Conservation (phyloP, 2,113 vertebrate species). For the Siphamia tubifer region DNA sequence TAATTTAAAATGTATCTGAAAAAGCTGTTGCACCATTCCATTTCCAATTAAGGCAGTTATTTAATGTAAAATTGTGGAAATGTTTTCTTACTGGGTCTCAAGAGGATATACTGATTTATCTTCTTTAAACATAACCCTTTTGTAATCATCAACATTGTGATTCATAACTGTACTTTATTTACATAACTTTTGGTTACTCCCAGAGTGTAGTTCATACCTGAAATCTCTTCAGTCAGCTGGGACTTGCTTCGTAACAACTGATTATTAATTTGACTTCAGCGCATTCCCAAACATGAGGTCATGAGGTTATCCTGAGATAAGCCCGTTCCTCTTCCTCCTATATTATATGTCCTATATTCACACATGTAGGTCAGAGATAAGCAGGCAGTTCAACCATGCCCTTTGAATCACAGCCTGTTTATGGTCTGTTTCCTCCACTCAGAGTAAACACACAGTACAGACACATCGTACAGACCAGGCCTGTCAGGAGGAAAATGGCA, state of each 20-base stretch:
- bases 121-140: too few species aligned
- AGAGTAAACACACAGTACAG: slow-evolving; percentile 38
- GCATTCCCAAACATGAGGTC: slow-evolving; percentile 22
- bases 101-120: too few species aligned
- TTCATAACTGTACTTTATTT: too few species aligned
- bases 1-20: too few species aligned
- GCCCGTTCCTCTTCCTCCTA: slow-evolving; percentile 3
- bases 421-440: slow-evolving; percentile 42
- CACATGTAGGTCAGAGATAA: slow-evolving; percentile 53
- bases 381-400: slow-evolving; percentile 24
- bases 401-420: slow-evolving; percentile 53
- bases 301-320: slow-evolving; percentile 21
- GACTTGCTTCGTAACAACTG: too few species aligned
- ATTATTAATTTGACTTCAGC: background rate
- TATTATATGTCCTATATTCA: slow-evolving; percentile 29
- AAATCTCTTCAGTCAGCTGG: background rate
- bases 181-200: too few species aligned
- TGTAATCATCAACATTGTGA: too few species aligned
- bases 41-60: too few species aligned
- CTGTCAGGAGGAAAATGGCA: slow-evolving; percentile 30
- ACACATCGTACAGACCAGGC: slow-evolving; percentile 25
- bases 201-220: too few species aligned
- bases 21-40: too few species aligned
- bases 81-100: too few species aligned
- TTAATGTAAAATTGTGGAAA: too few species aligned